Evolutionary conservation across 2,113 vertebrate species (phyloP).

Genomic region (Chitala chitala): DNA sequence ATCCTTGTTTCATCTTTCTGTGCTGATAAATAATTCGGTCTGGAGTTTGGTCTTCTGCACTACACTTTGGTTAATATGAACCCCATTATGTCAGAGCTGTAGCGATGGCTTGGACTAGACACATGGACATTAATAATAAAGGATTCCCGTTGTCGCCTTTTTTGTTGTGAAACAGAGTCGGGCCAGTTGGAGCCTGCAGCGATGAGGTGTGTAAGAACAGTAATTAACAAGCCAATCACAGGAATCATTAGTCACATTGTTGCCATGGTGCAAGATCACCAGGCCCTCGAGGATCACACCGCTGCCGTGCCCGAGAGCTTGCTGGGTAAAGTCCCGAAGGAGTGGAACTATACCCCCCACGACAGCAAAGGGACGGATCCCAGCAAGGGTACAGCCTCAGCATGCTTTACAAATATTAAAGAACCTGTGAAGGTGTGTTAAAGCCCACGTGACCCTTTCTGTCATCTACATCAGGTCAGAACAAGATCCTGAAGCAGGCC

Average conservation of each 20-base stretch:
- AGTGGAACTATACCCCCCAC: conserved; percentile 75
- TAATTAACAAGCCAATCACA: conserved; percentile 66
- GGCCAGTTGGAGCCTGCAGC: conserved; percentile 52
- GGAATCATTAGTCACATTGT: conserved; percentile 68
- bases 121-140: not conserved
- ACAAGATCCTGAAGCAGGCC: conserved; percentile 72
- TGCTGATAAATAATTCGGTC: not conserved
- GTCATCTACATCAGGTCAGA: conserved; percentile 56
- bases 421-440: not conserved
- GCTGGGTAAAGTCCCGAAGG: conserved; percentile 74
- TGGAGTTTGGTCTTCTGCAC: too few relatives aligned
- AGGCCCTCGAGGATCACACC: conserved; percentile 55
- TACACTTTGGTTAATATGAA: not conserved
- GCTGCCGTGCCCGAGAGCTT: conserved; percentile 62
- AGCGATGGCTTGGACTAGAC: not conserved
- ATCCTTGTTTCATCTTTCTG: too few relatives aligned
- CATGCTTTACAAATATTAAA: not conserved
- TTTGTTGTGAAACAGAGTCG: conserved; percentile 41
- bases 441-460: not conserved
- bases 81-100: not conserved
- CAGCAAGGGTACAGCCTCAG: conserved; percentile 60
- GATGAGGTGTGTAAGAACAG: conserved; percentile 65
- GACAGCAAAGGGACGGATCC: conserved; percentile 60
- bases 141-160: not conserved
- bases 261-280: conserved; percentile 65